Evolutionary conservation across 2,797 vertebrate species (phyloP), one percentile per base, ranked within the genome.

Genomic region (Notolabrus celidotus): DNA sequence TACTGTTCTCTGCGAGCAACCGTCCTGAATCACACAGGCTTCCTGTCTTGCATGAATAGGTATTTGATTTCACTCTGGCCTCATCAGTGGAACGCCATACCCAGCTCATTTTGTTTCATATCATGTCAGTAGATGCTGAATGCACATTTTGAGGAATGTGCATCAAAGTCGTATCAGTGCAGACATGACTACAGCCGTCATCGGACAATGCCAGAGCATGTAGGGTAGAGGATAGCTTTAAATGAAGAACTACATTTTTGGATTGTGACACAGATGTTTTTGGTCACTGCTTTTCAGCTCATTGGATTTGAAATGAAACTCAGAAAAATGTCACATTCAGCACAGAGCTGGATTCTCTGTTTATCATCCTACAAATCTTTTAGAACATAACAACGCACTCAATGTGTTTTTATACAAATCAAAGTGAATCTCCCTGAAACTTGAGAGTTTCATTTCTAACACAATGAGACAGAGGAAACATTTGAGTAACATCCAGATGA

Each of bases 31-130:
- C 89, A 86, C 85, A 78, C 84, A 84, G 84, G 83, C 88, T 84
- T 87, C 93, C 93, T 92, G 93, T 93, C 94, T 93, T 96, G 94
- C 95, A 94, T 96, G 94, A 95, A 94, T 96, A 96, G 94, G 95
- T 96, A 96, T 93, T 92, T 92, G 84, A 91, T 89, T 89, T 92
- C 82, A 88, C 84, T 88, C 84, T 59, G 86, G 87, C 80, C 61
- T 85, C 79, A 82, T 87, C 79, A 74, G 83, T 65, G 79, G 77
- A 68, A 39, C 61, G 27, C 62, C 86, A 77, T 45, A 53, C 65
- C 77, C 83, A 51, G 57, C 73, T 84, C 67, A 62, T 86, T 78
- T 71, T 53, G 50, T 80, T 71, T 72, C 66, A 64, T 64, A 34
- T 74, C 74, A 60, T 61, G 59, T 73, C n/a, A 22, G 27, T 45